A percentile compares a stretch with the other conserved stretches of the same genome.
phyloP scores from a whole-genome alignment of 2,113 vertebrate species.

The Peromyscus leucopus region DNA sequence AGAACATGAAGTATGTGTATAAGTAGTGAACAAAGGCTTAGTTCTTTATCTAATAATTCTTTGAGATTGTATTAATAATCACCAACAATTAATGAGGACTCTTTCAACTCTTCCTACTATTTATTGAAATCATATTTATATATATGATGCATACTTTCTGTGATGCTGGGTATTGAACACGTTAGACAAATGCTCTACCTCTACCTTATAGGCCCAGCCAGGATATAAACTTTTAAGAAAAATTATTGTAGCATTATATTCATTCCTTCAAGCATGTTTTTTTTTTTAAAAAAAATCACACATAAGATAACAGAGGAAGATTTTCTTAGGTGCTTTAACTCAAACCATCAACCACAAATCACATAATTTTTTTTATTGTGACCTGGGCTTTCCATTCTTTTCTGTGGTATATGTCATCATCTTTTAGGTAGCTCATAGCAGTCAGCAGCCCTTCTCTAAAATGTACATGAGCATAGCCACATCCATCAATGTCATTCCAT shows the following conservation, averaged over 20 bases:
- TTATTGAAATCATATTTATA: neutral
- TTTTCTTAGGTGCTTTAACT: constrained; percentile 38
- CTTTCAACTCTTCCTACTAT: neutral
- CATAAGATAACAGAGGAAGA: neutral
- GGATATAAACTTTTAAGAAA: constrained; percentile 51
- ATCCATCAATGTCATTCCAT: neutral
- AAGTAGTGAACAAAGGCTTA: constrained; percentile 33
- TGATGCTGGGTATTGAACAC: neutral
- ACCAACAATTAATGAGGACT: neutral
- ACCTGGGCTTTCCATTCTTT: constrained; percentile 26
- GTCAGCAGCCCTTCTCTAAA: neutral
- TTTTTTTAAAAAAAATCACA: neutral
- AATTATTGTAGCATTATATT: neutral
- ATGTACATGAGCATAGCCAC: neutral
- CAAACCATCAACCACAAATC: neutral
- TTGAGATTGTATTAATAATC: constrained; percentile 50
- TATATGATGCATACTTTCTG: neutral
- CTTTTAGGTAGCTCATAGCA: constrained; percentile 23
- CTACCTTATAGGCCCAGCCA: neutral
- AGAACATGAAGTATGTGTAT: neutral
- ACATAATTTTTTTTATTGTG: neutral
- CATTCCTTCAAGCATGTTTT: neutral
- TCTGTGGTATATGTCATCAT: neutral
- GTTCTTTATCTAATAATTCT: neutral
- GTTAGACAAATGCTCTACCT: neutral